Base-by-base conservation (phyloP, 2,888 invertebrate species). In the Drosophila lutescens region DNA sequence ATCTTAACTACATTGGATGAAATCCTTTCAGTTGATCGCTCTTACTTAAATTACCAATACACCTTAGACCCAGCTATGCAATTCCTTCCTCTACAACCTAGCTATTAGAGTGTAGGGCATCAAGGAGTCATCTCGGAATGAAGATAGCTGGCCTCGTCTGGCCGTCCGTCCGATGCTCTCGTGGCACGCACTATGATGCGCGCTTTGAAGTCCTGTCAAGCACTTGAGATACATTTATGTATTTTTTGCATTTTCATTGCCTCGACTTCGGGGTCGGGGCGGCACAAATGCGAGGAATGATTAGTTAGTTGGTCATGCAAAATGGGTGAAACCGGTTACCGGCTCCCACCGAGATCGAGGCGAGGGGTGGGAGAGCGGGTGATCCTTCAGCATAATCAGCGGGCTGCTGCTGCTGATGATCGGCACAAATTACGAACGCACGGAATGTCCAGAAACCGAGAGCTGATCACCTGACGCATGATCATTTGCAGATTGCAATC, bases 181-280 rank as follows among this genome's bases (percentile, higher is more conserved):
- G 66, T 80, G 83, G 88, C 83, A 83, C 86, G 83, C 83, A 83
- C 88, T 80, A 76, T 86, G 83, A 83, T 84, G 88, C 85, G 87
- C 83, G 83, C 88, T 88, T 83, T 83, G 83, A 83, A 88, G 88
- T 83, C 83, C 83, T 83, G 83, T 88, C 83, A 83, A 88, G 88
- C 86, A 88, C 87, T 88, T 88, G 88, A 83, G 83, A 84, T 86
- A 86, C 88, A 88, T 88, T 86, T 83, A 86, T 86, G 81, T 83
- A 84, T 83, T 83, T 71, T 83, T 83, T 88, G 83, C 88, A 83
- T 86, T 83, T 83, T 83, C 88, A 88, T 83, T 88, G 88, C 88
- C 59, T 70, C 58, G 53, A 68, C 55, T 65, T 66, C 59, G 67
- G 49, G 44, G 56, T 36, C 44, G 57, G 15, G 54, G 54, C 20